Evolutionary conservation across 2,888 invertebrate genomes (phyloP).

Genomic region (Keiferia lycopersicella): DNA sequence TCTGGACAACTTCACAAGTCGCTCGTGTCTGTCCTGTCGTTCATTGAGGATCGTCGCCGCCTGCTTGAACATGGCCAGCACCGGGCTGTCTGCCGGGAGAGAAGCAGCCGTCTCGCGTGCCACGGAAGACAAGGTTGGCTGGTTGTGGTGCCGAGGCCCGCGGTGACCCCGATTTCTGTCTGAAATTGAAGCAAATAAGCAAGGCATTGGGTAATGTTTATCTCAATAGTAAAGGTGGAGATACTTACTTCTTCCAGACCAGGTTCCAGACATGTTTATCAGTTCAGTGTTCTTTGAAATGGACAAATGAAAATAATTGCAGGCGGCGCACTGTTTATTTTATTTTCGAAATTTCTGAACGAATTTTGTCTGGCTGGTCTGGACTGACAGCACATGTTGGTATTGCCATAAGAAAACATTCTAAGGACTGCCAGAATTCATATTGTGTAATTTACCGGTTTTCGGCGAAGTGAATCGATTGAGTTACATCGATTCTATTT

Average conservation of each 20-base stretch:
- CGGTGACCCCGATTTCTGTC: slow-evolving; percentile 55
- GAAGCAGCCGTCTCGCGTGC: slow-evolving; percentile 57
- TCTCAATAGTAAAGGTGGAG: not conserved
- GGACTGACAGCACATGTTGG: no score
- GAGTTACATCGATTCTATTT: not conserved
- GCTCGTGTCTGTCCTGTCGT: slow-evolving; percentile 91
- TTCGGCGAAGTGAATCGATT: no score
- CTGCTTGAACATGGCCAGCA: slow-evolving; percentile 83
- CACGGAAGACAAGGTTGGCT: slow-evolving; percentile 55
- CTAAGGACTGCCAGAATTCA: no score
- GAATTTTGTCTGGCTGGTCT: no score
- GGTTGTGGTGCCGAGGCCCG: slow-evolving; percentile 47
- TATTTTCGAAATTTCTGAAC: no score
- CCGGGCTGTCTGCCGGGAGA: slow-evolving; percentile 67
- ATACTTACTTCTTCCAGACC: slow-evolving; percentile 15
- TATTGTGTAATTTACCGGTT: no score
- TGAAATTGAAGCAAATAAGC: slow-evolving; percentile 32
- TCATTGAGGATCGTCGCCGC: slow-evolving; percentile 85
- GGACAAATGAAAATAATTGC: no score
- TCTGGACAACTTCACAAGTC: slow-evolving; percentile 89
- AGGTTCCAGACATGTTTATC: slow-evolving; percentile 7
- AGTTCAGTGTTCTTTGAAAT: not conserved
- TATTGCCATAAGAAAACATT: no score
- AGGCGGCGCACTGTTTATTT: no score
- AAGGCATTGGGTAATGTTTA: not conserved